Base-by-base conservation (phyloP, 2,888 invertebrate species). In the Mechanitis messenoides region DNA sequence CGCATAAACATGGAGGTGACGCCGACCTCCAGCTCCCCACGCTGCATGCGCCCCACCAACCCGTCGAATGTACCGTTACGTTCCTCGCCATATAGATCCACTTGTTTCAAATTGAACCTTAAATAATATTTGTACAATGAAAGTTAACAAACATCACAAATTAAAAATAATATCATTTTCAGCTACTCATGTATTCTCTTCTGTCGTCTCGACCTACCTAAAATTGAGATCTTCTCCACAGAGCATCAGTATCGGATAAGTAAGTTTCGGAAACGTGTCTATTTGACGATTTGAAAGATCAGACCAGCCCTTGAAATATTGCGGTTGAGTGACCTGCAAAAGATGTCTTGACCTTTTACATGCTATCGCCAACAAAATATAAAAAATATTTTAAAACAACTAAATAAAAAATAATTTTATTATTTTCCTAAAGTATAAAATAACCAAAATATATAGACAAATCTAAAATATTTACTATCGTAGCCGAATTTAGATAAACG, bases 61-160 rank as follows among this genome's bases (percentile, higher is more conserved):
- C 91, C 91, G 72, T 91, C 84, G 74, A 92, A 93, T 9, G 92
- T 84, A 9, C 92, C 92, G 77, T 93, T 92, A 54, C 73, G 80
- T 61, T 79, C 83, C 85, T 88, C 92, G 11, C 93, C 93, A 76
- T 92, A 93, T 47, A 79, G 33, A 58, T 82, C 83, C 68, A 82
- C 72, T 68, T 87, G 87, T 55, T 70, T 73, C 72, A 86, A 45
- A 68, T 83, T 75, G 68, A 77, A 77, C 50, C 87, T 86, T 67
- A 4, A 60, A 47, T 12, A 3, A 31, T 42, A 9, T 42, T 2
- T 3, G 3, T 6, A 7, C 6, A 11, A 42, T 42, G 42, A 9
- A 7, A 42, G 42, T 42, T 9, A 9, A 38, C 7, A 2, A 38
- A 38, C 4, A 2, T 6, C 38, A 38, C 38, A 38, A 38, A 7